A percentile compares a stretch with the other conserved stretches of the same genome.
Evolutionary conservation across 2,888 invertebrate species (phyloP).

Genomic region (Oasisia sp.): DNA sequence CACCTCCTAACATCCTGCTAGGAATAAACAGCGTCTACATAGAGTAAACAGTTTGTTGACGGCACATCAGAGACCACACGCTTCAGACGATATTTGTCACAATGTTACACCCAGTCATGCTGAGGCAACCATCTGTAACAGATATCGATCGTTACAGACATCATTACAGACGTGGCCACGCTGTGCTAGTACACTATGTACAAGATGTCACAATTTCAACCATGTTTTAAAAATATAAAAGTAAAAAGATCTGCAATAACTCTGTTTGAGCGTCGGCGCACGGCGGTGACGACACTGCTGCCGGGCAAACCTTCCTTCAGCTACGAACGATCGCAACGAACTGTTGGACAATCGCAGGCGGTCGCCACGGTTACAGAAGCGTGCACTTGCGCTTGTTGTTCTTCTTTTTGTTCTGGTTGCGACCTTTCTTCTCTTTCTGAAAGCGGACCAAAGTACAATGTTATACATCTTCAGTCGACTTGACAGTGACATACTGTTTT

Average conservation of each 20-base stretch:
- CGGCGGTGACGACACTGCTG: background rate
- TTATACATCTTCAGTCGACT: background rate
- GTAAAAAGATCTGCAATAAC: conserved; percentile 17
- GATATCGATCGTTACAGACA: background rate
- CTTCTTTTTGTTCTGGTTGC: conserved; percentile 55
- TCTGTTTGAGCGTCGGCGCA: background rate
- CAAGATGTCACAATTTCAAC: conserved; percentile 8
- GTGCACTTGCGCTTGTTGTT: conserved; percentile 44
- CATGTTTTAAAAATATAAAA: conserved; percentile 17
- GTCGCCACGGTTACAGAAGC: conserved; percentile 35
- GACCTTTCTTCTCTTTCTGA: conserved; percentile 63
- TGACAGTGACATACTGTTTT: no score
- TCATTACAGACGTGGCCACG: background rate
- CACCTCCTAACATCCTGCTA: background rate
- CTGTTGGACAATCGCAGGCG: background rate
- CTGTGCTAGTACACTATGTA: background rate
- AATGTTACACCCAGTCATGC: background rate
- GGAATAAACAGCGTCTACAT: background rate
- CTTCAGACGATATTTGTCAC: background rate
- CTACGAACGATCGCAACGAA: background rate
- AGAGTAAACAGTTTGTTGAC: background rate
- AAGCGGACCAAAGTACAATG: conserved; percentile 38
- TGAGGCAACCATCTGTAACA: background rate
- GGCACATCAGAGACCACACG: background rate
- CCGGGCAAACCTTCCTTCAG: background rate